These are phyloP conservation scores for Argentina silus DNA, from an alignment of 2,797 vertebrate genomes.

Conservation along the genomic window DNA sequence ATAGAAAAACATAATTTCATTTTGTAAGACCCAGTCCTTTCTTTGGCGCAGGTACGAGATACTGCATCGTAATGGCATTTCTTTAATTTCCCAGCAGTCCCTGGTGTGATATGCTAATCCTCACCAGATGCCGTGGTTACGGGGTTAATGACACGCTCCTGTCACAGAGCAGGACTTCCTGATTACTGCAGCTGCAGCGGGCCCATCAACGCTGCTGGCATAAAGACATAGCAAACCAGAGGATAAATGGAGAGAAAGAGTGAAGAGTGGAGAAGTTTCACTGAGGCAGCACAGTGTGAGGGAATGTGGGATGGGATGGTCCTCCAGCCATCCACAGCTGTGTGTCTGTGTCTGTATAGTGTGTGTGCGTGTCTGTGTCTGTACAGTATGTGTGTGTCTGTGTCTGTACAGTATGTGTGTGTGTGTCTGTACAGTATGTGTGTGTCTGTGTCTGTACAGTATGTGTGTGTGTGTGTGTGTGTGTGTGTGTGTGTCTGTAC, in stretches of 20 bases:
- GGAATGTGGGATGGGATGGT: constrained; percentile 21
- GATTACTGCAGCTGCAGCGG: constrained; percentile 24
- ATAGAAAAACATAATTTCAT: constrained; percentile 20
- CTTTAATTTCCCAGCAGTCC: constrained; percentile 31
- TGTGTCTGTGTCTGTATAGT: neutral
- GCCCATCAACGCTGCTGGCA: neutral
- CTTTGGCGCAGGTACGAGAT: constrained; percentile 38
- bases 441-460: too few species aligned
- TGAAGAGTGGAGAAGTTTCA: neutral
- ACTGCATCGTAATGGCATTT: constrained; percentile 26
- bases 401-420: too few species aligned
- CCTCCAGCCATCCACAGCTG: constrained; percentile 32
- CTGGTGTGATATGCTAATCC: constrained; percentile 58
- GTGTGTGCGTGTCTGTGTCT: too few species aligned
- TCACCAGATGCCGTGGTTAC: constrained; percentile 56
- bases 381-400: too few species aligned
- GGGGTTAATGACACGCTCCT: constrained; percentile 53
- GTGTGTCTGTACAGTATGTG: too few species aligned
- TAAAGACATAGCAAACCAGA: neutral
- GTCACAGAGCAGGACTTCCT: constrained; percentile 27
- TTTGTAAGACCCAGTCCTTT: constrained; percentile 30
- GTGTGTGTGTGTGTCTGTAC: too few species aligned
- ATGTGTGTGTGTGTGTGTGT: too few species aligned
- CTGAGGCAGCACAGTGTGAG: neutral
- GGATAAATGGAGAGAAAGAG: neutral